Evolutionary conservation across 2,888 invertebrate species (phyloP).

Genomic region (Cryptophagus acutangulus): DNA sequence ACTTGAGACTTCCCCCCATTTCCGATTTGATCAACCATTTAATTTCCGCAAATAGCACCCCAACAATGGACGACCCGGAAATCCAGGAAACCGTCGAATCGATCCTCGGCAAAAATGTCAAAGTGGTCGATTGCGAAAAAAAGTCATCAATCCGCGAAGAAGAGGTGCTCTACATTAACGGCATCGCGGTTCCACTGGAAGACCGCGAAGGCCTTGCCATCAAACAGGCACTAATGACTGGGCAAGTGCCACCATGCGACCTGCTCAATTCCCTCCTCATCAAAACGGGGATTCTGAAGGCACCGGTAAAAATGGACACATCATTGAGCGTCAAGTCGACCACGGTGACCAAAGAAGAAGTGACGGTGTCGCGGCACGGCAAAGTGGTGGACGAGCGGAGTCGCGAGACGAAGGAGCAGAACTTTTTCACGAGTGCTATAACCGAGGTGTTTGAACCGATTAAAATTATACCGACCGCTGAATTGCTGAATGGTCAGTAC

Average conservation of each 20-base stretch:
- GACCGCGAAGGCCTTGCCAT: slow-evolving; percentile 65
- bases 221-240: slow-evolving; percentile 62
- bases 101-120: slow-evolving; percentile 65
- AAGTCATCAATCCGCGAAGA: slow-evolving; percentile 67
- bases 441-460: slow-evolving; percentile 64
- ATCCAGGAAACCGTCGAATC: slow-evolving; percentile 71
- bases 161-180: slow-evolving; percentile 66
- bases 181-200: slow-evolving; percentile 62
- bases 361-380: slow-evolving; percentile 63
- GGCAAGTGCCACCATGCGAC: slow-evolving; percentile 67
- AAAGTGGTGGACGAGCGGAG: slow-evolving; percentile 65
- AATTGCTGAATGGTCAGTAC: slow-evolving; percentile 40
- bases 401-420: slow-evolving; percentile 66
- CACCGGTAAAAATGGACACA: slow-evolving; percentile 66
- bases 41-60: too few species aligned
- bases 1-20: too few species aligned
- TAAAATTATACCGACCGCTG: slow-evolving; percentile 43
- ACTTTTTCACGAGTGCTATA: slow-evolving; percentile 62
- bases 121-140: slow-evolving; percentile 69
- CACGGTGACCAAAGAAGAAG: slow-evolving; percentile 65
- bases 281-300: slow-evolving; percentile 60
- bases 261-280: slow-evolving; percentile 64
- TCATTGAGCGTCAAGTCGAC: slow-evolving; percentile 67
- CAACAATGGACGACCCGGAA: slow-evolving; percentile 62
- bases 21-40: too few species aligned